Evolutionary conservation across 2,113 vertebrate genomes (phyloP).

Genomic region (Arothron firmamentum): DNA sequence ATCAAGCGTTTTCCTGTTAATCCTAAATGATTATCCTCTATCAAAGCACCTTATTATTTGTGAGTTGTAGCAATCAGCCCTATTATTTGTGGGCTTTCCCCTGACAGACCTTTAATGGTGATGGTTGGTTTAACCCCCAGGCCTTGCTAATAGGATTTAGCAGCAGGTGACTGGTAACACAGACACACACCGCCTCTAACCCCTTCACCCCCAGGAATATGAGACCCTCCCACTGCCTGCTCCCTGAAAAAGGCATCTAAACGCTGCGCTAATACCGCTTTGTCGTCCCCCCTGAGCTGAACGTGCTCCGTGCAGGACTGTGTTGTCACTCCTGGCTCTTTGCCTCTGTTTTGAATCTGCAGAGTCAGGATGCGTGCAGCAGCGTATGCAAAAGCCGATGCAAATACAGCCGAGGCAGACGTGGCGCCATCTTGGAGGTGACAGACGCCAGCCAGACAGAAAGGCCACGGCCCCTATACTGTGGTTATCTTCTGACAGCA

Average conservation of each 20-base stretch:
- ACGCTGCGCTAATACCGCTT: conserved; percentile 47
- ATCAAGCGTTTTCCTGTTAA: conserved; percentile 57
- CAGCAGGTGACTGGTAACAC: conserved; percentile 73
- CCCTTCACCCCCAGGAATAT: conserved; percentile 68
- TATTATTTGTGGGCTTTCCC: conserved; percentile 77
- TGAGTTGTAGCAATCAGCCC: conserved; percentile 79
- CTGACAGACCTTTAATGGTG: conserved; percentile 77
- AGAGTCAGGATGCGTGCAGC: conserved; percentile 45
- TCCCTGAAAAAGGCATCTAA: conserved; percentile 36
- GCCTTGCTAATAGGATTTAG: conserved; percentile 76
- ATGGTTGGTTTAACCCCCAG: conserved; percentile 75
- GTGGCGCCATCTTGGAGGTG: conserved; percentile 59
- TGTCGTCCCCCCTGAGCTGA: conserved; percentile 39
- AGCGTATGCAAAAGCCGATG: conserved; percentile 58
- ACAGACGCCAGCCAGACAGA: conserved; percentile 62
- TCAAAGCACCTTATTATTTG: conserved; percentile 77
- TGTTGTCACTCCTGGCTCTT: conserved; percentile 40
- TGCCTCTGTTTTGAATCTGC: conserved; percentile 50
- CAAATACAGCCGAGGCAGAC: conserved; percentile 60
- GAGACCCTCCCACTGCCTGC: conserved; percentile 64
- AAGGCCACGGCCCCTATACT: conserved; percentile 59
- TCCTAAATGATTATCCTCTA: conserved; percentile 73
- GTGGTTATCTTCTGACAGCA: conserved; percentile 42
- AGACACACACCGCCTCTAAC: conserved; percentile 69
- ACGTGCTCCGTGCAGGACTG: conserved; percentile 19